Base-by-base conservation (phyloP, 2,797 vertebrate species). In the Syngnathus rostellatus region DNA sequence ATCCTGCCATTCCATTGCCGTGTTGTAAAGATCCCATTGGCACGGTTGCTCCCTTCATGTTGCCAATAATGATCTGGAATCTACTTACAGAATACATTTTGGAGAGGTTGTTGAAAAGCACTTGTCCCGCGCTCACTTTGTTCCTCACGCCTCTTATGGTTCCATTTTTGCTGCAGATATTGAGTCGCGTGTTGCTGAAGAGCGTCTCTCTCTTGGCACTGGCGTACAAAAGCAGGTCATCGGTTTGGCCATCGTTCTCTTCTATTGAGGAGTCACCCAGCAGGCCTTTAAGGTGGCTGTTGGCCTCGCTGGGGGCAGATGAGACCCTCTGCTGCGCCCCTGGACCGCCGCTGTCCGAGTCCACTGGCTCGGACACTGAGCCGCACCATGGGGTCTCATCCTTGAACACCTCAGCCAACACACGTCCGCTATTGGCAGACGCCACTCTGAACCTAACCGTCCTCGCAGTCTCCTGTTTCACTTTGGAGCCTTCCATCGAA, bases 91-190 rank as follows among this genome's bases (percentile, higher is more conserved):
- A 88, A 77, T 94, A 92, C 40, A 93, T 81, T 80, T 91, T 93
- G 81, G 94, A 91, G 80, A 99, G 89, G 86, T 94, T 95, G 89
- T 96, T 94, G 86, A 96, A 99, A n/a, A 99, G 92, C 68, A 94
- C 94, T 85, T 99, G 97, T n/a, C 97, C 96, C 5, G 97, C 97
- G 59, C 94, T 96, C 88, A 99, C 97, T 94, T 99, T 99, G 80
- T 98, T 94, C 85, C 93, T 95, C 80, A 99, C 94, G 40, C 97
- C 97, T 67, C 97, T 91, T 48, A 99, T 88, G 51, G 97, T 99
- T 65, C 97, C 96, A 0, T 99, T 99, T 89, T 98, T 98, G 88
- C 97, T 99, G 84, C 98, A 92, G 84, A 99, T 99, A 71, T 98
- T 95, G 83, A 99, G 88, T 76, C 95, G 81, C 75, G 94, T 95